A percentile compares a stretch with the other conserved stretches of the same genome.
Evolutionary conservation across 1,140 invertebrate genomes (phyloP).

Genomic region (Drosophila nasuta): DNA sequence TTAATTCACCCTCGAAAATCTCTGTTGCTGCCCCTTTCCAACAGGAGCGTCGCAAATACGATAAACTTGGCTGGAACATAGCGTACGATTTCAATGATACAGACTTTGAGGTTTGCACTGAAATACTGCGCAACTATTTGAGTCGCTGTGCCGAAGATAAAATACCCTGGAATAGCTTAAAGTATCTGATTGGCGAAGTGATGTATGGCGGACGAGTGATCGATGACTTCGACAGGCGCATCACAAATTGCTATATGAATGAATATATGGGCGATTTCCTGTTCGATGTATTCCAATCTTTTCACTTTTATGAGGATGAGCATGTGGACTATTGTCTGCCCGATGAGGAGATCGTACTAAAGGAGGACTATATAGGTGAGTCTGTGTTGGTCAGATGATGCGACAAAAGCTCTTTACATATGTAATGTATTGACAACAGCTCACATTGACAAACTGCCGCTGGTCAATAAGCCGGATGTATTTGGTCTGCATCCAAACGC

Average conservation of each 20-base stretch:
- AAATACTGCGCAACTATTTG: constrained; percentile 93
- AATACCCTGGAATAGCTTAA: constrained; percentile 95
- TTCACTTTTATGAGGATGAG: constrained; percentile 93
- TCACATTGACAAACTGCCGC: constrained; percentile 89
- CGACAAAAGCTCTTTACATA: constrained; percentile 57
- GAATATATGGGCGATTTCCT: constrained; percentile 97
- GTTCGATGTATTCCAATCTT: constrained; percentile 94
- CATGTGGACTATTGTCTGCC: constrained; percentile 92
- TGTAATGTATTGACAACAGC: constrained; percentile 73
- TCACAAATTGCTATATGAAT: constrained; percentile 94
- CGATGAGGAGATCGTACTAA: constrained; percentile 86
- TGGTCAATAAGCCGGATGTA: constrained; percentile 92
- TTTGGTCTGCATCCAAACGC: constrained; percentile 97
- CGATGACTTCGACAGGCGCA: constrained; percentile 94
- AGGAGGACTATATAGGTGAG: constrained; percentile 90
- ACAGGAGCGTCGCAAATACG: constrained; percentile 94
- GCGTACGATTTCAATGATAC: constrained; percentile 96
- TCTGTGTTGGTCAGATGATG: not conserved
- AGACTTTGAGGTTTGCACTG: constrained; percentile 94
- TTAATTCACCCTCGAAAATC: constrained; percentile 49
- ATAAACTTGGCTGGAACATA: constrained; percentile 97
- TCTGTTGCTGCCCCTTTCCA: not conserved
- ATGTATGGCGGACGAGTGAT: constrained; percentile 97
- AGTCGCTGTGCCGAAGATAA: constrained; percentile 88
- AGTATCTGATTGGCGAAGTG: constrained; percentile 96